Evolutionary conservation across 1,140 invertebrate genomes (phyloP).

Genomic region (Sweltsa coloradensis): DNA sequence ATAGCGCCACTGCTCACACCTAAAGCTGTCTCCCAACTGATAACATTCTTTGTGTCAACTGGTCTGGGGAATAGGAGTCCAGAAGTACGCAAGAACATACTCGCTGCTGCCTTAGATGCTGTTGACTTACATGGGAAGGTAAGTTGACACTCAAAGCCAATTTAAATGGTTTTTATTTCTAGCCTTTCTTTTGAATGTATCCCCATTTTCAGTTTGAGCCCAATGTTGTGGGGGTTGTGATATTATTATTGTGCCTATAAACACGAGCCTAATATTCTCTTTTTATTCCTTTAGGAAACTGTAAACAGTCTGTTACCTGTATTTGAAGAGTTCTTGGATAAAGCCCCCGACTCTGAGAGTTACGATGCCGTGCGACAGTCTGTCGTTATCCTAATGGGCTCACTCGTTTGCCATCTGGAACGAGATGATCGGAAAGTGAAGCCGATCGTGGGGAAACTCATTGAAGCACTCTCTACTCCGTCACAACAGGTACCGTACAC

Average conservation of each 20-base stretch:
- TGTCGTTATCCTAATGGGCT: slow-evolving; percentile 95
- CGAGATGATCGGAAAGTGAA: slow-evolving; percentile 79
- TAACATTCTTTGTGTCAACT: slow-evolving; percentile 75
- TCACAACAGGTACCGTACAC: slow-evolving; percentile 70
- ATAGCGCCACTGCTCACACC: slow-evolving; percentile 56
- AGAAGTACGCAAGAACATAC: slow-evolving; percentile 78
- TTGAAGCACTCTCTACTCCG: slow-evolving; percentile 87
- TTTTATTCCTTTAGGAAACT: slow-evolving; percentile 33
- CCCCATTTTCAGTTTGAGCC: too few relatives aligned
- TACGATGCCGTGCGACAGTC: slow-evolving; percentile 89
- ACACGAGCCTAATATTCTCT: too few relatives aligned
- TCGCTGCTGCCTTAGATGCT: slow-evolving; percentile 80
- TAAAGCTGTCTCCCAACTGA: slow-evolving; percentile 51
- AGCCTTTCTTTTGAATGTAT: slow-evolving; percentile 5
- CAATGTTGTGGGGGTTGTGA: too few relatives aligned
- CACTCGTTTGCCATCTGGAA: slow-evolving; percentile 87
- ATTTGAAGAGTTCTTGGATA: slow-evolving; percentile 83
- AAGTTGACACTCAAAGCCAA: too few relatives aligned
- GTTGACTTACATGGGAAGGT: slow-evolving; percentile 88
- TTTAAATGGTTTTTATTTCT: slow-evolving; percentile 18
- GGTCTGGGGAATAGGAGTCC: slow-evolving; percentile 77
- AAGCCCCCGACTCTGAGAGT: slow-evolving; percentile 76
- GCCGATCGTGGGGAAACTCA: slow-evolving; percentile 82
- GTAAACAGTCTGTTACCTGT: slow-evolving; percentile 68
- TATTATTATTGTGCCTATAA: background rate